Evolutionary conservation across 2,113 vertebrate genomes (phyloP).

Genomic region (Sturnira hondurensis): DNA sequence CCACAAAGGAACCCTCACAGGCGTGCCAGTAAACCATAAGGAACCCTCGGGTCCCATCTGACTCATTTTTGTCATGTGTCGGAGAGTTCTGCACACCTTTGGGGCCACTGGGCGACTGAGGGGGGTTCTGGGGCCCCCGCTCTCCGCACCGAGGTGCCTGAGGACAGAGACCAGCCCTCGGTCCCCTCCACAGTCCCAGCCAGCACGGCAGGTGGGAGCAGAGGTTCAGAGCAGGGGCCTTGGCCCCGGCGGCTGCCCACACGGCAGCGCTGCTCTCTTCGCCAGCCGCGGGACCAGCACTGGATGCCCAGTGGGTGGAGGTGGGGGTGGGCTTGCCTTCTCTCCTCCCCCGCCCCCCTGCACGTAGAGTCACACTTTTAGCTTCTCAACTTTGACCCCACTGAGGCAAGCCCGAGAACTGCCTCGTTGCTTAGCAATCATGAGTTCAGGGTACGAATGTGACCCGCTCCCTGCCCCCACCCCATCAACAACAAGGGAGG

Average conservation of each 20-base stretch:
- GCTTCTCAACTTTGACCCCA: background rate
- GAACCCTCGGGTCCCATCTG: background rate
- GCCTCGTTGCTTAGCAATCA: background rate
- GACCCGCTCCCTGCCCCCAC: background rate
- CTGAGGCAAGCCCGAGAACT: background rate
- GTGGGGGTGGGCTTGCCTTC: background rate
- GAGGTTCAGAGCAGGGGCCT: background rate
- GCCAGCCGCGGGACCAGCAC: background rate
- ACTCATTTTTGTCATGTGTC: background rate
- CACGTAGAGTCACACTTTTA: background rate
- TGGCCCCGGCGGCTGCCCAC: background rate
- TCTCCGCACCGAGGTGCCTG: background rate
- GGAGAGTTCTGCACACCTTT: background rate
- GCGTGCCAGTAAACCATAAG: background rate
- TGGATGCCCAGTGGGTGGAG: too few species aligned
- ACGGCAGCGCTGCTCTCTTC: background rate
- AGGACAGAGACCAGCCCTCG: background rate
- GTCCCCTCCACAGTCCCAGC: rapidly evolving
- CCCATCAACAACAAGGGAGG: background rate
- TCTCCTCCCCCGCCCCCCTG: too few species aligned
- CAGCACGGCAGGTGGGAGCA: background rate
- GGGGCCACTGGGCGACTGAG: background rate
- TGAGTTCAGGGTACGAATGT: background rate
- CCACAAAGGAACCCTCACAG: background rate
- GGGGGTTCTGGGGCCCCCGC: background rate